These are phyloP conservation scores for Syngnathus scovelli DNA, from an alignment of 2,113 vertebrate species.

Conservation along the genomic window DNA sequence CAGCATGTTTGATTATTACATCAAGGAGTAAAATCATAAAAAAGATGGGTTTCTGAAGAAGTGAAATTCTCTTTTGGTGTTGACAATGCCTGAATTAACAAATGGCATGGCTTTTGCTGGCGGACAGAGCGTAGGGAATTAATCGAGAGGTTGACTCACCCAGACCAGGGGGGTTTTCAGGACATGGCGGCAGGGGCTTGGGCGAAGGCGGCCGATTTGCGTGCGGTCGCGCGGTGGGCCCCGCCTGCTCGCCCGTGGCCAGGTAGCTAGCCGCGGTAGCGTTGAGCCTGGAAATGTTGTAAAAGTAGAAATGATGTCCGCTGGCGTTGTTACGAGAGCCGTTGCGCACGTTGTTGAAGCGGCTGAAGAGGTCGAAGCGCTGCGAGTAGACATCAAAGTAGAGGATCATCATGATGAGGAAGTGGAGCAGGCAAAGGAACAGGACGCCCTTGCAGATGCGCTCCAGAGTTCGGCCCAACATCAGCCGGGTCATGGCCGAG, in stretches of 20 bases:
- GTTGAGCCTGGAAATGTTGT: slow-evolving; percentile 82
- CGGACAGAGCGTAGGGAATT: neutral
- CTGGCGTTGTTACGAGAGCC: slow-evolving; percentile 74
- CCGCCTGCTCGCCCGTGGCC: slow-evolving; percentile 66
- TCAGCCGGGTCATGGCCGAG: slow-evolving; percentile 97
- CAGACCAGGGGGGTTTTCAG: slow-evolving; percentile 84
- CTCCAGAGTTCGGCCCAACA: slow-evolving; percentile 97
- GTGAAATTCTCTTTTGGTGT: too few species aligned
- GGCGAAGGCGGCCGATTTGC: slow-evolving; percentile 76
- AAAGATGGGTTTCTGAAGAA: too few species aligned
- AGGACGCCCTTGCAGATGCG: slow-evolving; percentile 98
- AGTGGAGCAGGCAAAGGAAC: slow-evolving; percentile 95
- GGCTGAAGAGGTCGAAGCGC: slow-evolving; percentile 96
- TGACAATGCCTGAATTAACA: too few species aligned
- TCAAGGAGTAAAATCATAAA: too few species aligned
- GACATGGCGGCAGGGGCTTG: slow-evolving; percentile 84
- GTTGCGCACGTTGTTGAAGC: slow-evolving; percentile 86
- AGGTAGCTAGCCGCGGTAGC: slow-evolving; percentile 74
- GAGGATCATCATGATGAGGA: slow-evolving; percentile 95
- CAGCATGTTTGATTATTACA: too few species aligned
- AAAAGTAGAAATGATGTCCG: slow-evolving; percentile 72
- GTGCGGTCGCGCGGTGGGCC: slow-evolving; percentile 72
- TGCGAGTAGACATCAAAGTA: slow-evolving; percentile 97
- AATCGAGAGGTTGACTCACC: slow-evolving; percentile 70
- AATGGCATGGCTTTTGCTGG: too few species aligned